Evolutionary conservation across 2,888 invertebrate genomes (phyloP).

Genomic region (Caenorhabditis sp.): DNA sequence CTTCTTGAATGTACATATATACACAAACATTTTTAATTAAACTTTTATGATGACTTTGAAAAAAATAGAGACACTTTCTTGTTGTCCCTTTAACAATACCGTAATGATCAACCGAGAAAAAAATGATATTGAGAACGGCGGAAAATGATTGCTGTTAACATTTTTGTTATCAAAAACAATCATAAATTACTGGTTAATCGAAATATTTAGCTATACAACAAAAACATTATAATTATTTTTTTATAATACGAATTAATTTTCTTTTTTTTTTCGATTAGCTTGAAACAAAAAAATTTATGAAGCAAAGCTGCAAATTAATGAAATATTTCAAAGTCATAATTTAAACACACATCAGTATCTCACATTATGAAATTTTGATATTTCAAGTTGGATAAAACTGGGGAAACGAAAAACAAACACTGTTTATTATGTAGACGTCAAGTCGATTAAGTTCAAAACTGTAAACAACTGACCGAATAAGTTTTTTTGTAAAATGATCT

Average conservation of each 20-base stretch:
- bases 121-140: constrained; percentile 4
- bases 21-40: constrained; percentile 26
- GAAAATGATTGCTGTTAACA: constrained; percentile 9
- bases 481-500: no score
- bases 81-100: not conserved
- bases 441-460: no score
- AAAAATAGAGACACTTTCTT: not conserved
- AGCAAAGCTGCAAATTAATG: no score
- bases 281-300: no score
- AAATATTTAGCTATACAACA: not conserved
- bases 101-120: constrained; percentile 10
- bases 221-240: not conserved
- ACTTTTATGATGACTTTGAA: constrained; percentile 11
- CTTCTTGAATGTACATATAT: constrained; percentile 2
- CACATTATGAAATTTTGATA: no score
- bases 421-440: no score
- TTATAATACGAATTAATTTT: not conserved
- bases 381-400: no score
- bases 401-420: no score
- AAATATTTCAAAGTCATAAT: no score
- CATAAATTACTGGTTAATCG: constrained; percentile 26
- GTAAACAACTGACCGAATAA: no score
- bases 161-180: constrained; percentile 15
- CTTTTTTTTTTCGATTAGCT: no score
- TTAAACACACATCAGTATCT: no score